A percentile compares a stretch with the other conserved stretches of the same genome.
Evolutionary conservation across 2,797 vertebrate genomes (phyloP).

Genomic region (Limosa lapponica): DNA sequence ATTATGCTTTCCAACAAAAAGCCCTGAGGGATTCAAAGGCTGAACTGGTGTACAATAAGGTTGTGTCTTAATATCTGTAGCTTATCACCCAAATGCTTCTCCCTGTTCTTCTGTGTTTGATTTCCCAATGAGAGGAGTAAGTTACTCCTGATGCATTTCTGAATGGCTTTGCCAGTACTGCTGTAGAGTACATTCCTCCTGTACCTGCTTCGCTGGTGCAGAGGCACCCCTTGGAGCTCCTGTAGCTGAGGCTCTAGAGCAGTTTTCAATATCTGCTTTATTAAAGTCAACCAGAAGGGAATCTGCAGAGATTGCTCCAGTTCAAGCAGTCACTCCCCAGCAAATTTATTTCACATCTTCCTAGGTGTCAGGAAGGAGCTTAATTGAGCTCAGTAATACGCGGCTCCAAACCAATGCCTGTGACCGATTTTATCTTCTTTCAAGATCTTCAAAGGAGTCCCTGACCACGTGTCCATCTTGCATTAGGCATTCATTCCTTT

Average conservation of each 20-base stretch:
- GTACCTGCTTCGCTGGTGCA: not conserved
- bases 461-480: not conserved
- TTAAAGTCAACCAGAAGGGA: not conserved
- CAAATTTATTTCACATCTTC: not conserved
- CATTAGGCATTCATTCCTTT: fast-evolving
- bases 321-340: not conserved
- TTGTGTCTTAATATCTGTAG: not conserved
- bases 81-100: not conserved
- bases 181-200: not conserved
- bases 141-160: not conserved
- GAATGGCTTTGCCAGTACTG: not conserved
- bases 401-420: not conserved
- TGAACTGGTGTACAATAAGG: not conserved
- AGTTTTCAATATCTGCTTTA: not conserved
- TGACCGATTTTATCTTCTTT: fast-evolving
- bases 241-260: not conserved
- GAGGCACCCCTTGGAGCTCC: not conserved
- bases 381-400: not conserved
- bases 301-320: not conserved
- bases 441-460: not conserved
- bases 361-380: not conserved
- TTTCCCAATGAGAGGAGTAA: not conserved
- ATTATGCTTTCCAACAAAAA: not conserved
- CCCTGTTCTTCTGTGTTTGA: not conserved
- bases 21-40: fast-evolving